Percentiles rank a stretch among this genome's conserved stretches.
These are phyloP conservation scores for Perca fluviatilis DNA, from an alignment of 2,113 vertebrate species.

Conservation along the genomic window DNA sequence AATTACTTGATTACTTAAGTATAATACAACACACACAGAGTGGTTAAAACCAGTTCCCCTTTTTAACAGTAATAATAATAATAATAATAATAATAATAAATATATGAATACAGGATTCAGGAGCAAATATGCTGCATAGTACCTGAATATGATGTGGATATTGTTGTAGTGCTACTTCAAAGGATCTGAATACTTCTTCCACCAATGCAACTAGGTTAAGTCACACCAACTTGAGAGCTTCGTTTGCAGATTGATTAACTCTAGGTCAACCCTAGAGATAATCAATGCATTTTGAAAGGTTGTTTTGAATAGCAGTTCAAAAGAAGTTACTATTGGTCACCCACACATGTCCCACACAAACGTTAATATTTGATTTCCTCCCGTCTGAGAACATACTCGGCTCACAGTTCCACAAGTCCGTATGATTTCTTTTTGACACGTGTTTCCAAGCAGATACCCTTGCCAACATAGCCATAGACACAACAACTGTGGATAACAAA, in stretches of 20 bases:
- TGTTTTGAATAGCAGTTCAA: not conserved
- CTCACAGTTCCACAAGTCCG: not conserved
- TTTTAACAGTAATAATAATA: too few relatives aligned
- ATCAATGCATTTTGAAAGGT: not conserved
- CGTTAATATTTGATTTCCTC: not conserved
- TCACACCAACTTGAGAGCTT: not conserved
- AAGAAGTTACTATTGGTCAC: not conserved
- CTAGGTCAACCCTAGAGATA: too few relatives aligned
- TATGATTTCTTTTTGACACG: conserved; percentile 10
- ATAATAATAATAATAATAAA: too few relatives aligned
- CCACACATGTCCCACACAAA: not conserved
- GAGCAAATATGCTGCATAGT: not conserved
- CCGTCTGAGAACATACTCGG: not conserved
- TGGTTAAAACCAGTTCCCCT: too few relatives aligned
- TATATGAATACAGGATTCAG: not conserved
- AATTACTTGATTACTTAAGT: not conserved
- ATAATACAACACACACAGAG: too few relatives aligned
- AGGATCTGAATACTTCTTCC: not conserved
- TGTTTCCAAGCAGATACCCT: conserved; percentile 7
- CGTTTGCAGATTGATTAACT: not conserved
- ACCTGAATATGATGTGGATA: too few relatives aligned
- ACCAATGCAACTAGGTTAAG: not conserved
- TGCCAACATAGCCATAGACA: conserved; percentile 3
- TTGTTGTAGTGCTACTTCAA: not conserved
- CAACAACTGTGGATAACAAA: conserved; percentile 8